Percentiles rank a stretch among this genome's conserved stretches.
These are phyloP conservation scores for Nebria brevicollis DNA, from an alignment of 2,888 invertebrate species.

Conservation along the genomic window DNA sequence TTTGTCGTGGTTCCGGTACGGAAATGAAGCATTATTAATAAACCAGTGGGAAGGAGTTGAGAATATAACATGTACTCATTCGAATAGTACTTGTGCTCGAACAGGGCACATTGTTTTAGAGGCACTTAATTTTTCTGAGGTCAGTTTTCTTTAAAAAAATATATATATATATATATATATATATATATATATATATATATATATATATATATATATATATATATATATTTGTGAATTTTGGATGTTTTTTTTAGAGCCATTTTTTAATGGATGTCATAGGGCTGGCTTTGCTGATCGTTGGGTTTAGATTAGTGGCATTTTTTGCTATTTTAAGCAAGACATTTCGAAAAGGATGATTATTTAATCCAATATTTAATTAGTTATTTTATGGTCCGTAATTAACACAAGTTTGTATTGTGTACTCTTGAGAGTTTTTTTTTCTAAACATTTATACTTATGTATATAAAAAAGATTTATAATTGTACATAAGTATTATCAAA, in stretches of 20 bases:
- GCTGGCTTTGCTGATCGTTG: slow-evolving; percentile 75
- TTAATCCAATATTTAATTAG: slow-evolving; percentile 7
- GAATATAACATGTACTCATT: slow-evolving; percentile 77
- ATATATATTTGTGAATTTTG: neutral
- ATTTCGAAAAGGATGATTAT: slow-evolving; percentile 67
- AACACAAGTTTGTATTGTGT: no score
- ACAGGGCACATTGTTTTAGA: slow-evolving; percentile 82
- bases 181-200: neutral
- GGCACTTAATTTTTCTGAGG: slow-evolving; percentile 80
- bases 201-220: slow-evolving; percentile 2
- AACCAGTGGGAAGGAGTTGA: slow-evolving; percentile 90
- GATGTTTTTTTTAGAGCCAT: slow-evolving; percentile 67
- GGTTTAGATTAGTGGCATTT: slow-evolving; percentile 81
- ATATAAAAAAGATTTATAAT: no score
- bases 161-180: neutral
- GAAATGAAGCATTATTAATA: slow-evolving; percentile 86
- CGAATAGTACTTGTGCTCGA: slow-evolving; percentile 80
- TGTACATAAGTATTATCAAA: neutral
- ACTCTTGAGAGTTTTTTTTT: no score
- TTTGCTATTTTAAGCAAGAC: slow-evolving; percentile 77
- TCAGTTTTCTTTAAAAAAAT: slow-evolving; percentile 60
- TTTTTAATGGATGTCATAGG: slow-evolving; percentile 77
- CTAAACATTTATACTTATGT: no score
- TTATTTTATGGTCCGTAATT: no score
- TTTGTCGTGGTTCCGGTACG: slow-evolving; percentile 92